These are phyloP conservation scores for Buathra laborator DNA, from an alignment of 2,888 invertebrate genomes.

Conservation along the genomic window DNA sequence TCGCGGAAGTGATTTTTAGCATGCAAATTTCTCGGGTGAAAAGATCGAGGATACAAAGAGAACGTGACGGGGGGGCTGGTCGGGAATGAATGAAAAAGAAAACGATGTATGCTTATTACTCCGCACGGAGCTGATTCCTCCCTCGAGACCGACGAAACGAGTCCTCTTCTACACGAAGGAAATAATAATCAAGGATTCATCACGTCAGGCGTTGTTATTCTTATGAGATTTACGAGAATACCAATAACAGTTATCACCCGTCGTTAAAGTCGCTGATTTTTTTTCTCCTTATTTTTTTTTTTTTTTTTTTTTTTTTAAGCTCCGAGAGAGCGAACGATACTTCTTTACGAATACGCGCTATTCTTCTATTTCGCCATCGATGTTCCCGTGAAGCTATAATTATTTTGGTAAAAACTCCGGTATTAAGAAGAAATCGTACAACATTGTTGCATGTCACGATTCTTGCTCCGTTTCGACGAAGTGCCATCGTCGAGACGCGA, in stretches of 20 bases:
- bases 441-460: constrained; percentile 62
- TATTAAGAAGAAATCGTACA: constrained; percentile 43
- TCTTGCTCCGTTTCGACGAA: background rate
- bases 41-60: constrained; percentile 48
- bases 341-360: too few species aligned
- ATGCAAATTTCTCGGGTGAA: constrained; percentile 72
- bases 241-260: too few species aligned
- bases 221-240: too few species aligned
- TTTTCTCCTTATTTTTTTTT: too few species aligned
- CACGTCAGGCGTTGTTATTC: too few species aligned
- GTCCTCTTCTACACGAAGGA: background rate
- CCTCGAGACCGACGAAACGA: background rate
- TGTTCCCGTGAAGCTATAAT: background rate
- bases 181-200: constrained; percentile 19
- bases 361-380: background rate
- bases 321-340: too few species aligned
- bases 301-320: too few species aligned
- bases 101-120: constrained; percentile 54
- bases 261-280: too few species aligned
- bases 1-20: constrained; percentile 74
- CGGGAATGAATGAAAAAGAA: constrained; percentile 25
- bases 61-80: constrained; percentile 20
- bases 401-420: constrained; percentile 36
- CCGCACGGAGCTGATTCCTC: constrained; percentile 13
- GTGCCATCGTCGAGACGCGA: constrained; percentile 10